Base-by-base conservation (phyloP, 2,888 invertebrate species). In the Trachelus iudaicus region DNA sequence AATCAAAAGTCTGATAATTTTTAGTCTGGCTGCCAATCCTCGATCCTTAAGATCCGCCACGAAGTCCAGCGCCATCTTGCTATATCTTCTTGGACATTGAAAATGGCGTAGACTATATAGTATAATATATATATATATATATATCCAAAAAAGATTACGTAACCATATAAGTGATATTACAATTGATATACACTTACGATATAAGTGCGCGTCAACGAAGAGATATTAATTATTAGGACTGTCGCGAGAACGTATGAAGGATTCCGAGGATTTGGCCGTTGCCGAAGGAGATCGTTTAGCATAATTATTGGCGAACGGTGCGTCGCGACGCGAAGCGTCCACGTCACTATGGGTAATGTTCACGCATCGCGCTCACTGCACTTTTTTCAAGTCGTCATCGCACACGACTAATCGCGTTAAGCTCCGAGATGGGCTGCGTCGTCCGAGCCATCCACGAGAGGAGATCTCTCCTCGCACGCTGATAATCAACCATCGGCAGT, bases 261-360 rank as follows among this genome's bases (percentile, higher is more conserved):
- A 56, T 56, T 23, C 23, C 1, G 9, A 23, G 56, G 56, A 9
- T 56, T 23, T 9, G 73, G 6, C 23, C 68, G 73, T 78, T 71
- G 75, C 69, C 75, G 75, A 73, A 74, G 73, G 75, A 76, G 75
- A 77, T 76, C 81, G 80, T 77, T 87, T 87, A 86, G 84, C 86
- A 87, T 86, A 87, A 88, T 88, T 84, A 85, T 33, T 9, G 56
- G 80, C 83, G 84, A 80, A 79, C 84, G 82, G 82, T 80, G 81
- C 81, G 79, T 75, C 81, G 69, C 80, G 83, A 87, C 82, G 80
- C 56, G 71, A 71, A 33, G 71, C 79, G 77, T 78, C 56, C 81
- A 79, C 83, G 85, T 86, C 87, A 86, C 81, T 85, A 86, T 83
- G 83, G 76, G 79, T 81, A 79, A 79, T 81, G 76, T 83, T 86